Conservation (phyloP, 2,888 invertebrate genomes). For the Ornithoptera priamus region DNA sequence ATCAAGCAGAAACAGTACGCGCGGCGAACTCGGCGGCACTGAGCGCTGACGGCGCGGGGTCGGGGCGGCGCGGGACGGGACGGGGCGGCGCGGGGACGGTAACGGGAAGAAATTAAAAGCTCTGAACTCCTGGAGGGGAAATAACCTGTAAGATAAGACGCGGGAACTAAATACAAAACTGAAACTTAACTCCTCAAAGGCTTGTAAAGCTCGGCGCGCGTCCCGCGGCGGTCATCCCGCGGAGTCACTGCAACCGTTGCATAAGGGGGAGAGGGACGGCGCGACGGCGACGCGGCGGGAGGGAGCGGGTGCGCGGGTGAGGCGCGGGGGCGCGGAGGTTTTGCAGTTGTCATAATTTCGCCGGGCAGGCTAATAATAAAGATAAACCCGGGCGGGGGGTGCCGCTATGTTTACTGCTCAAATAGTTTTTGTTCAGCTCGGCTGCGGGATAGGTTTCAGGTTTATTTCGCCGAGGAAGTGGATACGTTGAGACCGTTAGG, state of each 20-base stretch:
- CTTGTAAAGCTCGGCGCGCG: constrained; percentile 35
- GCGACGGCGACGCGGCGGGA: constrained; percentile 37
- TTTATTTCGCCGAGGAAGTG: too few species aligned
- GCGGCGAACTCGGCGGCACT: too few species aligned
- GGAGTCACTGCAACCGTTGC: constrained; percentile 38
- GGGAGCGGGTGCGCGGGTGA: constrained; percentile 48
- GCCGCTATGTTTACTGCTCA: constrained; percentile 28
- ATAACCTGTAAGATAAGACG: constrained; percentile 33
- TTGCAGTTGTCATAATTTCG: constrained; percentile 82
- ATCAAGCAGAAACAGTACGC: too few species aligned
- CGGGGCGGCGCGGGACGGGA: too few species aligned
- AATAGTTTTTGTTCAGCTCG: constrained; percentile 28
- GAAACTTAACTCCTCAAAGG: constrained; percentile 35
- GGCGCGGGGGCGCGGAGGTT: constrained; percentile 57
- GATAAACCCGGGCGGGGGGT: constrained; percentile 59
- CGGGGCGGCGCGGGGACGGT: neutral
- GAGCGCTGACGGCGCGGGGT: neutral
- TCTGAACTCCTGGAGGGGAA: constrained; percentile 28
- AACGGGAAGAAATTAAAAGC: constrained; percentile 31
- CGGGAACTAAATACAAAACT: constrained; percentile 30
- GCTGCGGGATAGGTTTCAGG: constrained; percentile 18
- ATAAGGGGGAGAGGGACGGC: constrained; percentile 37
- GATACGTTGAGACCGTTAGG: too few species aligned
- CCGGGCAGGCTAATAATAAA: constrained; percentile 79
- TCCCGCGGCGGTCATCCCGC: constrained; percentile 38